Base-by-base conservation (phyloP, 1,140 invertebrate genomes). In the Hyphantria cunea region DNA sequence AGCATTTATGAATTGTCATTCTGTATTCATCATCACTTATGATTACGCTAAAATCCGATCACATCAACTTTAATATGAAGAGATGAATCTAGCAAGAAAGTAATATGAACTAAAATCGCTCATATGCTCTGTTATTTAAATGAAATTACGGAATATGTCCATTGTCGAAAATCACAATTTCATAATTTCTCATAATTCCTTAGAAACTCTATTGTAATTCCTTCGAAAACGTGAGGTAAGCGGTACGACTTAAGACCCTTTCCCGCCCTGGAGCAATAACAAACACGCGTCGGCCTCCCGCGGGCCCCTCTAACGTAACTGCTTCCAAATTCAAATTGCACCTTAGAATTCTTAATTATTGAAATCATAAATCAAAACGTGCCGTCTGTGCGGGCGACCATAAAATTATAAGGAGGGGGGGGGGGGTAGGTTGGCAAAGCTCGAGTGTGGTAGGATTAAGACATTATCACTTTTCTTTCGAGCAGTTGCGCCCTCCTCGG, bases 391-490 rank as follows among this genome's bases (percentile, higher is more conserved):
- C 82, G 80, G 76, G 78, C 80, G 78, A 84, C 86, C 88, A 86
- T 89, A 89, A 90, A 90, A 89, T 86, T 81, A 69, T 49, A 76
- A 75, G 7, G 37, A 81, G 79, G 78, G 78, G 68, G 51, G 17
- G 17, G 17, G 17, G 17, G 5, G 17, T 25, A n/a, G n/a, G 42
- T 52, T 14, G 61, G 47, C 74, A 72, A 74, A 77, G 67, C 70
- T 87, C 84, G 71, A 89, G 84, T 88, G 85, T 87, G 84, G 81
- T 86, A 81, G 87, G 89, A 91, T 91, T 91, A 91, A 91, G 90
- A 91, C 89, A 91, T 91, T 91, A 91, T 91, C 88, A 91, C 89
- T 91, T 91, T 91, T 91, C 89, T 89, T 91, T 90, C 73, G 70
- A 85, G 76, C 76, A 86, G 76, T 78, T 76, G 80, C 80, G 84